A percentile compares a stretch with the other conserved stretches of the same genome.
Conservation (phyloP, 2,797 vertebrate species). For the Tragelaphus oryx region DNA sequence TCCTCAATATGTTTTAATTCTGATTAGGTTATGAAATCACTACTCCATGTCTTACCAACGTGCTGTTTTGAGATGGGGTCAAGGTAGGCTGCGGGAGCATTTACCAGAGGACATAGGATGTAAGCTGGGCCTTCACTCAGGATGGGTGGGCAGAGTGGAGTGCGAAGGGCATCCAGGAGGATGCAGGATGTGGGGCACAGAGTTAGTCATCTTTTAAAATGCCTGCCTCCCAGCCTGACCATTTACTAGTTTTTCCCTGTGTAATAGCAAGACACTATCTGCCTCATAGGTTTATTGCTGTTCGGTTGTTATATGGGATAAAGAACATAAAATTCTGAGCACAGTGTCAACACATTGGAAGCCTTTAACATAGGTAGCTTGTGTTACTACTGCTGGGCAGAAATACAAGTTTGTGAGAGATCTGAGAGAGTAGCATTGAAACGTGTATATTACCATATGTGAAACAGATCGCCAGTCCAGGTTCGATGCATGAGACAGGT, state of each 20-base stretch:
- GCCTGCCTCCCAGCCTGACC: background rate
- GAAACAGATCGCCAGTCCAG: too few species aligned
- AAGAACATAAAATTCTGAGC: background rate
- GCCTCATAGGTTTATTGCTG: background rate
- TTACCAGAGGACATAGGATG: background rate
- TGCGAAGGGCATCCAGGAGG: background rate
- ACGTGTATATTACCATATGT: too few species aligned
- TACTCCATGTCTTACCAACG: background rate
- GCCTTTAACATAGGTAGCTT: background rate
- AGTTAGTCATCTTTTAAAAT: background rate
- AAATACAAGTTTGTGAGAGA: background rate
- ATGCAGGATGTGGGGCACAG: background rate
- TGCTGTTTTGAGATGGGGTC: background rate
- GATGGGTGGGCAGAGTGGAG: background rate
- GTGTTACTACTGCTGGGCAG: background rate
- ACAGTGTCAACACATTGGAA: background rate
- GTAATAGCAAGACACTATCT: background rate
- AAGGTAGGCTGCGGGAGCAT: too few species aligned
- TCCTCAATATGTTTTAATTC: background rate
- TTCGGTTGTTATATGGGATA: background rate
- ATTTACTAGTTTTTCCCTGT: background rate
- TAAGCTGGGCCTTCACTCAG: background rate
- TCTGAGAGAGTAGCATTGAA: too few species aligned
- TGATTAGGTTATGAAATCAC: background rate
- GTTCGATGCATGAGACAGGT: too few species aligned